Evolutionary conservation across 2,888 invertebrate genomes (phyloP).

Genomic region (Hypomecis atomaria): DNA sequence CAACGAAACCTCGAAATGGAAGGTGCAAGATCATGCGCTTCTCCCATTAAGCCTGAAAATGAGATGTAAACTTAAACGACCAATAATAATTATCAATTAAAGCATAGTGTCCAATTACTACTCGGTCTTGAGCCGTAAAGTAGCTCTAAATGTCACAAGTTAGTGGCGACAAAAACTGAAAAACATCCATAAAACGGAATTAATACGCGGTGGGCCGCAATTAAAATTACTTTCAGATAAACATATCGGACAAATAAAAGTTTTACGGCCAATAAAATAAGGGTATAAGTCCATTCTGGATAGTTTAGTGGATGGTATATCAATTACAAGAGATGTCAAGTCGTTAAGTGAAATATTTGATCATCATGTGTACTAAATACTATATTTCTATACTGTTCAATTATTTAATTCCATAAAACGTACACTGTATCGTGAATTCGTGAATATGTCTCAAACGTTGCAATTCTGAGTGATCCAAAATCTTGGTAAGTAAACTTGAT

Average conservation of each 20-base stretch:
- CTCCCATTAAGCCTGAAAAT: slow-evolving; percentile 8
- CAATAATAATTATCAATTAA: slow-evolving; percentile 38
- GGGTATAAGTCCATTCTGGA: slow-evolving; percentile 36
- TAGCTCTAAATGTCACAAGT: slow-evolving; percentile 39
- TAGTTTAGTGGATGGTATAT: slow-evolving; percentile 43
- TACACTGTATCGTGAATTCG: too few species aligned
- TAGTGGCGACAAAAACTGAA: slow-evolving; percentile 55
- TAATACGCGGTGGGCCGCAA: slow-evolving; percentile 73
- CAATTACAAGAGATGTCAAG: slow-evolving; percentile 40
- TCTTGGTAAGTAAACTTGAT: too few species aligned
- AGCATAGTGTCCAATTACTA: slow-evolving; percentile 38
- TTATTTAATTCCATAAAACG: too few species aligned
- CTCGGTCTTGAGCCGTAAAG: slow-evolving; percentile 14
- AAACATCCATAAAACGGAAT: slow-evolving; percentile 63
- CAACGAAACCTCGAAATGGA: not conserved
- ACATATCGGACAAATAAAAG: slow-evolving; percentile 54
- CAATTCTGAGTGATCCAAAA: too few species aligned
- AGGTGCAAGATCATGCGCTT: slow-evolving; percentile 5
- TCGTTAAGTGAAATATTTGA: slow-evolving; percentile 26
- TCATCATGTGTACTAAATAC: not conserved
- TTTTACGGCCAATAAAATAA: slow-evolving; percentile 44
- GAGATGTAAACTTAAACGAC: slow-evolving; percentile 29
- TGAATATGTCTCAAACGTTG: too few species aligned
- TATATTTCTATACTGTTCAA: not conserved
- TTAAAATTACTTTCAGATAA: slow-evolving; percentile 72